phyloP scores from a whole-genome alignment of 2,888 invertebrate species.

The Scrobipalpa costella region DNA sequence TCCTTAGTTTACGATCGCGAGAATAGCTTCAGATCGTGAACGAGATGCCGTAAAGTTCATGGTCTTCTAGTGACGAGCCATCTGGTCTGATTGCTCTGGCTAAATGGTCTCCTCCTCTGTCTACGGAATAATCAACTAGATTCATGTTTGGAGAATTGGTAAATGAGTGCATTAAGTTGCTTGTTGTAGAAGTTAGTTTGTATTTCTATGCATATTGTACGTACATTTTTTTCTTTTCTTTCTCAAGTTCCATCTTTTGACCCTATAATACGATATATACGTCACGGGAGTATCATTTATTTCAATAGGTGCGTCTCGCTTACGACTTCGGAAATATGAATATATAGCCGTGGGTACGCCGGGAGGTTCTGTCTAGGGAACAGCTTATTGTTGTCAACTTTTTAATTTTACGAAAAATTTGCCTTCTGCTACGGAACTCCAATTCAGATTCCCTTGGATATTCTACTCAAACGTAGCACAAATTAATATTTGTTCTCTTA shows the following conservation, averaged over 20 bases:
- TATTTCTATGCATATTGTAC: too few species aligned
- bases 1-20: too few species aligned
- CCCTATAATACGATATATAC: slow-evolving; percentile 9
- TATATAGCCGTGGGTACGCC: slow-evolving; percentile 1
- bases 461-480: neutral
- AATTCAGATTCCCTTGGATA: neutral
- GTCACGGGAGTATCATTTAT: slow-evolving; percentile 15
- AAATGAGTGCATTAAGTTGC: too few species aligned
- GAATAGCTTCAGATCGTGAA: too few species aligned
- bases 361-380: neutral
- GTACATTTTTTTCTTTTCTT: neutral
- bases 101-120: too few species aligned
- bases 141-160: too few species aligned
- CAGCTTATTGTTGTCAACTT: slow-evolving; percentile 9
- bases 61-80: too few species aligned
- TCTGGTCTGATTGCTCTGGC: too few species aligned
- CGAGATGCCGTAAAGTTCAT: too few species aligned
- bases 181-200: too few species aligned
- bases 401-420: slow-evolving; percentile 9
- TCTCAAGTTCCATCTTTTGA: neutral
- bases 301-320: slow-evolving; percentile 21
- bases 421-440: neutral
- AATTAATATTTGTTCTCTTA: neutral
- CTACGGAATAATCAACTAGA: too few species aligned
- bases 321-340: slow-evolving; percentile 19